Conservation (phyloP, 2,888 invertebrate genomes). For the Seira sanloemensis region DNA sequence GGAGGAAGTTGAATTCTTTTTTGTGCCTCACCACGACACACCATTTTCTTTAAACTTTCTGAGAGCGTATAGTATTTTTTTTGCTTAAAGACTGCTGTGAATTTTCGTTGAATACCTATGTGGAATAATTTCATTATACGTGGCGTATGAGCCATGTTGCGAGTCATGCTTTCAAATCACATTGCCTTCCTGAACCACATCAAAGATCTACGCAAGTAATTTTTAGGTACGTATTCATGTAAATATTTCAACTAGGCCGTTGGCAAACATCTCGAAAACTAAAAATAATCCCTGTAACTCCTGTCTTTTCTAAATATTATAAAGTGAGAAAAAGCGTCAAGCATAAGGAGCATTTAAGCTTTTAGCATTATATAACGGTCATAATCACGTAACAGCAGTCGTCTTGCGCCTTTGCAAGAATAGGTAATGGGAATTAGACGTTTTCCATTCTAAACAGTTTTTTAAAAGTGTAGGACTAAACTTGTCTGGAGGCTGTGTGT, state of each 20-base stretch:
- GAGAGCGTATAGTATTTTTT: too few relatives aligned
- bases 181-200: background rate
- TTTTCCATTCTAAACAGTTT: background rate
- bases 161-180: slow-evolving; percentile 5
- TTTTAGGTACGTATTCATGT: background rate
- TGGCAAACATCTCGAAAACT: slow-evolving; percentile 72
- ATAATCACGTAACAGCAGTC: background rate
- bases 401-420: background rate
- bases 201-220: background rate
- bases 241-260: slow-evolving; percentile 70
- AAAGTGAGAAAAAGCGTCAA: background rate
- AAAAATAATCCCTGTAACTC: slow-evolving; percentile 68
- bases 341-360: background rate
- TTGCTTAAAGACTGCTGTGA: too few relatives aligned
- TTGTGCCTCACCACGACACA: slow-evolving; percentile 24
- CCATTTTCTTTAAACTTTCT: background rate
- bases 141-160: slow-evolving; percentile 36
- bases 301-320: background rate
- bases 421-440: background rate
- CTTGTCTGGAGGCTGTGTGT: slow-evolving; percentile 31
- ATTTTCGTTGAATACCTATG: background rate
- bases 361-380: background rate
- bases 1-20: slow-evolving; percentile 33
- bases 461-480: background rate
- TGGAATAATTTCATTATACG: background rate